Percentiles rank a stretch among this genome's conserved stretches.
Evolutionary conservation across 2,888 invertebrate genomes (phyloP).

Genomic region (Amiota minor): DNA sequence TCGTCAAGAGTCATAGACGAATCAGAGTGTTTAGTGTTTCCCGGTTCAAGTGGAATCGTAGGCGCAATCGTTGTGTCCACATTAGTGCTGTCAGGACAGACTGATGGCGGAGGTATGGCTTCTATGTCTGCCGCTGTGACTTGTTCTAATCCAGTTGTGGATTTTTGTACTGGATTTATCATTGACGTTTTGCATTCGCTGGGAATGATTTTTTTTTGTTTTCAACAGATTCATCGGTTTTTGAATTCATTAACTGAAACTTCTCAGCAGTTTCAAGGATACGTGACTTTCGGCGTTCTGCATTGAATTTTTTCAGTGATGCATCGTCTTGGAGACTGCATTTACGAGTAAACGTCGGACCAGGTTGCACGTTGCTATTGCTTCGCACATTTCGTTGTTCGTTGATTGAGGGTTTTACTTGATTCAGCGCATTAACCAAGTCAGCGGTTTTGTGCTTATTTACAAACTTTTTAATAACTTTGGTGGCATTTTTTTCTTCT

Average conservation of each 20-base stretch:
- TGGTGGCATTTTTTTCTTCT: slow-evolving; percentile 71
- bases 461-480: slow-evolving; percentile 73
- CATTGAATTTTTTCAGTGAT: slow-evolving; percentile 72
- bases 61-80: slow-evolving; percentile 25
- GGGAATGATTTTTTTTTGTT: slow-evolving; percentile 86
- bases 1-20: slow-evolving; percentile 77
- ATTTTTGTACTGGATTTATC: slow-evolving; percentile 70
- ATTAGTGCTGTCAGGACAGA: slow-evolving; percentile 53
- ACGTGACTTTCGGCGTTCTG: slow-evolving; percentile 79
- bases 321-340: slow-evolving; percentile 72
- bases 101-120: slow-evolving; percentile 58
- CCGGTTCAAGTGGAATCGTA: slow-evolving; percentile 67
- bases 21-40: slow-evolving; percentile 76
- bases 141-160: slow-evolving; percentile 68
- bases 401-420: slow-evolving; percentile 48
- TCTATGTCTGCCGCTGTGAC: slow-evolving; percentile 61
- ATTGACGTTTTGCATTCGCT: slow-evolving; percentile 84
- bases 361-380: slow-evolving; percentile 29
- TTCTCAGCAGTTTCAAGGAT: slow-evolving; percentile 83
- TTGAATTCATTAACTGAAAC: slow-evolving; percentile 76
- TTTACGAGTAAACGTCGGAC: slow-evolving; percentile 66
- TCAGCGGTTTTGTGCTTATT: slow-evolving; percentile 73
- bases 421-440: slow-evolving; percentile 70
- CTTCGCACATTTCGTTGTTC: background rate
- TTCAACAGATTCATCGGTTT: slow-evolving; percentile 73